phyloP scores from a whole-genome alignment of 2,113 vertebrate genomes.

The Hippocampus guttulatus region DNA sequence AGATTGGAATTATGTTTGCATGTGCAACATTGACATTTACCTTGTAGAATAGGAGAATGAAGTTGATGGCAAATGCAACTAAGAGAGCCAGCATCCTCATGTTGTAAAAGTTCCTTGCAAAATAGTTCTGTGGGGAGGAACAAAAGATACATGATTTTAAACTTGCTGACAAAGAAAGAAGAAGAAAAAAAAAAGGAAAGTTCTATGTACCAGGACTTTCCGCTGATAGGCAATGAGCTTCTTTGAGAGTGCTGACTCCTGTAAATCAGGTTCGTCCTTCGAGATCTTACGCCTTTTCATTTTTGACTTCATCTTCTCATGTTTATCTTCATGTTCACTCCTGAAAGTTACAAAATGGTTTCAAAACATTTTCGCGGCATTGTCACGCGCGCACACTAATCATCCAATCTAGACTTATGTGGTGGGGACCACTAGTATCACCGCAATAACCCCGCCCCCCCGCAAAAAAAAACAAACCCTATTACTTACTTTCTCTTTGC shows the following conservation, averaged over 20 bases:
- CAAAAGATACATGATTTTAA: neutral
- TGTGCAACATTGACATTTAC: conserved; percentile 60
- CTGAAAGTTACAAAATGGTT: conserved; percentile 53
- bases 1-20: neutral
- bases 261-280: conserved; percentile 85
- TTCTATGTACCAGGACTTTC: conserved; percentile 82
- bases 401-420: too few relatives aligned
- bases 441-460: neutral
- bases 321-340: conserved; percentile 65
- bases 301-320: conserved; percentile 78
- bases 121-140: conserved; percentile 83
- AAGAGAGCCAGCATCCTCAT: conserved; percentile 97
- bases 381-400: too few relatives aligned
- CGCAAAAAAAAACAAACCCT: too few relatives aligned
- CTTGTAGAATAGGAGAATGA: conserved; percentile 97
- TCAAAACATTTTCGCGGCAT: neutral
- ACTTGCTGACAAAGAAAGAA: neutral
- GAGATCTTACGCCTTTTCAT: conserved; percentile 73
- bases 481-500: conserved; percentile 82
- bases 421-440: neutral
- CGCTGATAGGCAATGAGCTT: conserved; percentile 94
- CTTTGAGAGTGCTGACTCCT: conserved; percentile 92
- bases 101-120: conserved; percentile 98
- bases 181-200: neutral
- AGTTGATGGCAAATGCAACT: conserved; percentile 97